Conservation (phyloP, 2,888 invertebrate species). For the Cephus sareptanus region DNA sequence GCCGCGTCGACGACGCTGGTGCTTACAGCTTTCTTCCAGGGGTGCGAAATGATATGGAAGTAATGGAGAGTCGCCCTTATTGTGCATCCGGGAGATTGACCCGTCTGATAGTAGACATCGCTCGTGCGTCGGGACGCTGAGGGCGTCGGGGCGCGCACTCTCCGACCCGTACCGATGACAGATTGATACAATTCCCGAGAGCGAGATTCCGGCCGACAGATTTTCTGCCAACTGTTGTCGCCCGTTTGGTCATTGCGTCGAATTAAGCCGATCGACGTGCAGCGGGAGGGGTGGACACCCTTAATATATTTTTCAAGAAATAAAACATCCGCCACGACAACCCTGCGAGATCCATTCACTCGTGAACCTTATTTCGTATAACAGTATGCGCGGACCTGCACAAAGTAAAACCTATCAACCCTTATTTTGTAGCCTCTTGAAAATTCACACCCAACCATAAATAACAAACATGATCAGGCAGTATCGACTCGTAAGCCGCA, state of each 20-base stretch:
- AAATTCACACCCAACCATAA: background rate
- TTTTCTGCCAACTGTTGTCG: conserved; percentile 63
- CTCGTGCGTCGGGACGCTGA: conserved; percentile 13
- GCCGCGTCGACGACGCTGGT: background rate
- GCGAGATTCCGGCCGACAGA: conserved; percentile 60
- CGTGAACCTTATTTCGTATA: background rate
- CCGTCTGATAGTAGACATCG: conserved; percentile 53
- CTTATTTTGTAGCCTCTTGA: background rate
- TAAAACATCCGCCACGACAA: background rate
- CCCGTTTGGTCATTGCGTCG: conserved; percentile 46
- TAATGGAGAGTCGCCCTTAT: conserved; percentile 58
- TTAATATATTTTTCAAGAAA: background rate
- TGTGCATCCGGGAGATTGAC: conserved; percentile 62
- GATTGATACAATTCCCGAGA: conserved; percentile 64
- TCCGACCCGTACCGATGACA: conserved; percentile 55
- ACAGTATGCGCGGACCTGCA: background rate
- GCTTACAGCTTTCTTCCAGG: conserved; percentile 39
- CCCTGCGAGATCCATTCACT: background rate
- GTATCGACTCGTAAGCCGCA: conserved; percentile 21
- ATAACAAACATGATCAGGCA: background rate
- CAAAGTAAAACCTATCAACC: background rate
- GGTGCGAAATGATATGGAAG: conserved; percentile 67
- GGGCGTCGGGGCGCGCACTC: conserved; percentile 25
- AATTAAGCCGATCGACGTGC: conserved; percentile 36
- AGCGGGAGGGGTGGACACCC: background rate